Base-by-base conservation (phyloP, 2,888 invertebrate species). In the Agonopterix alstromeriana region DNA sequence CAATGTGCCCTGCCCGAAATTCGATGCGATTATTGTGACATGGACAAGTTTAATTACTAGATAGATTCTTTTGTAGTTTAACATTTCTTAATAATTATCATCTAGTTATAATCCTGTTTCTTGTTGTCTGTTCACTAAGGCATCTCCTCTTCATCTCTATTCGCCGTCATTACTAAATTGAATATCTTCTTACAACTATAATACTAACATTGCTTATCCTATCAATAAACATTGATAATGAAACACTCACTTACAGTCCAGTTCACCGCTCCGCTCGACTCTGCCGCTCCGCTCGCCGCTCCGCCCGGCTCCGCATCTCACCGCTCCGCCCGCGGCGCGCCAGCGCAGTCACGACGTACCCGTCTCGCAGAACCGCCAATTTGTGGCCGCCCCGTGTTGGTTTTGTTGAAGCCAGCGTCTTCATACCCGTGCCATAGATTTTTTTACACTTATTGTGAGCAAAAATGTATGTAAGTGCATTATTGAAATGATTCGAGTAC, bases 371-470 rank as follows among this genome's bases (percentile, higher is more conserved):
- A 78, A 79, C 85, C 84, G 84, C 84, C 87, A 87, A 87, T 87
- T 88, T 87, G 87, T 77, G 82, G 82, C 82, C 74, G 78, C 77
- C 81, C 82, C 78, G 73, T 86, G 87, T 87, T 88, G 87, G 87
- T 87, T 88, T 88, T 86, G 83, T 84, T 83, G 80, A 85, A 82
- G 68, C 78, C 77, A 81, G 76, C 80, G 66, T 81, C 84, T 84
- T 84, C 85, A 84, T 84, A 83, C 80, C 77, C 74, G 73, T 66
- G 70, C 69, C 65, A 58, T 60, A 50, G 53, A 8, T 17, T 67
- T 76, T 79, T 82, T 83, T 84, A 77, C 70, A 64, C 76, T 81
- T 80, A 81, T 82, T 82, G 67, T 74, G 65, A 66, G 53, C 10
- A 48, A 47, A 51, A 48, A 44, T 43, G 47, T 40, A 40, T 36